A percentile compares a stretch with the other conserved stretches of the same genome.
Evolutionary conservation across 2,888 invertebrate genomes (phyloP).

Genomic region (Peribatodes rhomboidaria): DNA sequence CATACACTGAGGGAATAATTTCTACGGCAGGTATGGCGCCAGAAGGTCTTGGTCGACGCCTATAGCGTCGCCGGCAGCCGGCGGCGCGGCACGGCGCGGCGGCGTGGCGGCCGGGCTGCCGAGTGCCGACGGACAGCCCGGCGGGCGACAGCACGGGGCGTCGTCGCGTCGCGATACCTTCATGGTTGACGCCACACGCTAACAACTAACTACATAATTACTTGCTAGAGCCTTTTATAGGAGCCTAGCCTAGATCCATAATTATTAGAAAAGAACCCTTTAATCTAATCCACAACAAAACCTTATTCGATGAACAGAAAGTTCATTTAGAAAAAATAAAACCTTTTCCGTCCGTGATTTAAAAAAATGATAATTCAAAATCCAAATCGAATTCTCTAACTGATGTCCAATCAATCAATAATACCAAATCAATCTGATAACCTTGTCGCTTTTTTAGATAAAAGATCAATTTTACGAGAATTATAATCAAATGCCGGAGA

Average conservation of each 20-base stretch:
- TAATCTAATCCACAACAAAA: background rate
- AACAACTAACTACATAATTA: background rate
- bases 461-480: constrained; percentile 21
- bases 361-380: constrained; percentile 25
- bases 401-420: constrained; percentile 31
- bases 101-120: background rate
- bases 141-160: background rate
- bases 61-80: background rate
- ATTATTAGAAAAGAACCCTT: no score
- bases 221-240: background rate
- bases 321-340: background rate
- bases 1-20: no score
- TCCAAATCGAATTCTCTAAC: constrained; percentile 48
- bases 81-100: background rate
- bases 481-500: constrained; percentile 61
- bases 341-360: constrained; percentile 6
- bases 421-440: background rate
- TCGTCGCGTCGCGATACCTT: background rate
- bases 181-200: background rate
- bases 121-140: background rate
- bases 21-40: background rate
- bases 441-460: constrained; percentile 23
- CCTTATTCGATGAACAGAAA: constrained; percentile 12
- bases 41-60: background rate
- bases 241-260: no score